Conservation (phyloP, 1,140 invertebrate species). For the Drosophila obscura region DNA sequence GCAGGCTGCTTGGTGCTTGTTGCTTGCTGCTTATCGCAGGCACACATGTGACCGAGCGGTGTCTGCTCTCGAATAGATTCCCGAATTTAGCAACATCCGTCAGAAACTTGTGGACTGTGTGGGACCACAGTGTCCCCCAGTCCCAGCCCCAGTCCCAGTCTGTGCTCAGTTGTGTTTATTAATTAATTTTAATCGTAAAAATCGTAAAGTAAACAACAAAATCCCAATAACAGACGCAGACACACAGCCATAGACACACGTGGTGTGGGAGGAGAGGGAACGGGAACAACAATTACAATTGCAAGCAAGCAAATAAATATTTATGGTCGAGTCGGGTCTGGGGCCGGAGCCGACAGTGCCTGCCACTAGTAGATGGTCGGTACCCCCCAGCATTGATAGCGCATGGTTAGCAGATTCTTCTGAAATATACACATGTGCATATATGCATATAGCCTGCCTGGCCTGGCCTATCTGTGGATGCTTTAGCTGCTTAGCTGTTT, state of each 20-base stretch:
- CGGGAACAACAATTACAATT: slow-evolving; percentile 36
- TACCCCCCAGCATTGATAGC: no score
- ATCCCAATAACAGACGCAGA: slow-evolving; percentile 12
- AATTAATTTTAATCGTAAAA: slow-evolving; percentile 62
- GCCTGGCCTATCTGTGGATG: not conserved
- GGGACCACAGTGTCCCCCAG: no score
- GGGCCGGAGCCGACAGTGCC: slow-evolving; percentile 16
- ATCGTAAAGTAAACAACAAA: slow-evolving; percentile 52
- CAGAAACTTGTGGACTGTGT: not conserved
- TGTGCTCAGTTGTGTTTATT: slow-evolving; percentile 41
- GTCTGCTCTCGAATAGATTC: no score
- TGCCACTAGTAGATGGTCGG: not conserved
- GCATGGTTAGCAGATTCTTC: no score
- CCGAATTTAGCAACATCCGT: no score
- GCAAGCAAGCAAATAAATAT: slow-evolving; percentile 32
- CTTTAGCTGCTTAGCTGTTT: not conserved
- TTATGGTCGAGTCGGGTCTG: slow-evolving; percentile 34
- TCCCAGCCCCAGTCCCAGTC: not conserved
- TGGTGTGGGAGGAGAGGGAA: not conserved
- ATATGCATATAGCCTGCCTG: no score
- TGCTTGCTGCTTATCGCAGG: no score
- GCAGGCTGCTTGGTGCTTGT: no score
- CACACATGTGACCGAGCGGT: no score
- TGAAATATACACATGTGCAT: no score
- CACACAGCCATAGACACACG: no score